Evolutionary conservation across 2,797 vertebrate genomes (phyloP), one percentile per base, ranked within the genome.

Genomic region (Podarcis siculus): DNA sequence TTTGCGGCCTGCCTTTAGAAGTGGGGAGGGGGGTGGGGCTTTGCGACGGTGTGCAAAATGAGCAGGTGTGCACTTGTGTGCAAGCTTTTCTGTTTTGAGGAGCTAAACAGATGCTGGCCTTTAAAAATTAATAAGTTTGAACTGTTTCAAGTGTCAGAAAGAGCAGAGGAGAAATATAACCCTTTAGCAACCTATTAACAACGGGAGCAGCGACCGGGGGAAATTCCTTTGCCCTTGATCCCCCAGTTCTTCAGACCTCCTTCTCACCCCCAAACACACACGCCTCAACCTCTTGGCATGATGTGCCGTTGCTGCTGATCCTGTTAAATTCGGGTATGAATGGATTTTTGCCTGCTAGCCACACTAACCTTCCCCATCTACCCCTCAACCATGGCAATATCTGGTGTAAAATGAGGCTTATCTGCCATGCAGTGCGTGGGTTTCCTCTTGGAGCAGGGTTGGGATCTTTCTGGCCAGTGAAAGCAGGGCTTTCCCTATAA

Each of bases 51-150:
- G 64, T 61, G 32, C 81, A 81, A 64, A 3, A 80, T 75, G 5
- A 0, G 80, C 76, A 86, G 42, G 32, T 37, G 89, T 85, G 92
- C 89, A 88, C 87, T 85, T 79, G 83, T 78, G 71, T 82, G 0
- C 91, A 89, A 92, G 93, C 90, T 91, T 94, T 93, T 93, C 93
- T 94, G 93, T 93, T 95, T 75, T 0, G 80, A 95, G 94, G 94
- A 95, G 88, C 96, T 93, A 92, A 93, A 94, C 97, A 97, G 97
- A 97, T 97, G 97, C 96, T 93, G 82, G n/a, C 93, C 95, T 96
- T 97, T 97, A 97, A 97, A 97, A 97, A 97, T 97, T 97, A 95
- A 97, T 97, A 91, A 93, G 94, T 95, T 96, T 96, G 96, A 95
- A 96, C 96, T 96, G 95, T 97, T 97, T 96, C 95, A 97, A 96